A percentile compares a stretch with the other conserved stretches of the same genome.
Conservation (phyloP, 1,140 invertebrate species). For the Onthophagus taurus region DNA sequence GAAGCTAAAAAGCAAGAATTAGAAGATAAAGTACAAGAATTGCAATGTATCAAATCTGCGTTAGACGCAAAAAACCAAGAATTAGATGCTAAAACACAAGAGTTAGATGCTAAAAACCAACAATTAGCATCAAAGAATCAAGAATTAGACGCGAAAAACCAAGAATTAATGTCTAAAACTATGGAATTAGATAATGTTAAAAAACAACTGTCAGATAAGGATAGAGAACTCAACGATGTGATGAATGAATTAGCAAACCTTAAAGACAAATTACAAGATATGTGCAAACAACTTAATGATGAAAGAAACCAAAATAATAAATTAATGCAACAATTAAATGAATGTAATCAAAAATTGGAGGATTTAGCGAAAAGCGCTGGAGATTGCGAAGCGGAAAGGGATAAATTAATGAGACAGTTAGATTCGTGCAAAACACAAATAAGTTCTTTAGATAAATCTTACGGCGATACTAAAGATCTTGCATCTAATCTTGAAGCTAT, state of each 20-base stretch:
- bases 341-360: not conserved
- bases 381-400: not conserved
- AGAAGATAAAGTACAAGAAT: not conserved
- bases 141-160: not conserved
- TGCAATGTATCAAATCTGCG: not conserved
- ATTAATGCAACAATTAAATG: not conserved
- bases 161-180: not conserved
- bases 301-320: not conserved
- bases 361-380: not conserved
- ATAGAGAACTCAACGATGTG: not conserved
- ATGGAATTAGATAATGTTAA: not conserved
- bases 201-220: not conserved
- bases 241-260: too few species aligned
- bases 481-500: not conserved
- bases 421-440: not conserved
- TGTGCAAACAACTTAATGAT: not conserved
- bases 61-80: not conserved
- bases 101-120: not conserved
- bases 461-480: not conserved
- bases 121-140: not conserved
- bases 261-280: not conserved
- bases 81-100: not conserved
- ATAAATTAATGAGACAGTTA: not conserved
- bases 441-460: not conserved
- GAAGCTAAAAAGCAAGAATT: slow-evolving; percentile 11